These are phyloP conservation scores for Etheostoma nigrum DNA, from an alignment of 2,797 vertebrate species.

Conservation along the genomic window DNA sequence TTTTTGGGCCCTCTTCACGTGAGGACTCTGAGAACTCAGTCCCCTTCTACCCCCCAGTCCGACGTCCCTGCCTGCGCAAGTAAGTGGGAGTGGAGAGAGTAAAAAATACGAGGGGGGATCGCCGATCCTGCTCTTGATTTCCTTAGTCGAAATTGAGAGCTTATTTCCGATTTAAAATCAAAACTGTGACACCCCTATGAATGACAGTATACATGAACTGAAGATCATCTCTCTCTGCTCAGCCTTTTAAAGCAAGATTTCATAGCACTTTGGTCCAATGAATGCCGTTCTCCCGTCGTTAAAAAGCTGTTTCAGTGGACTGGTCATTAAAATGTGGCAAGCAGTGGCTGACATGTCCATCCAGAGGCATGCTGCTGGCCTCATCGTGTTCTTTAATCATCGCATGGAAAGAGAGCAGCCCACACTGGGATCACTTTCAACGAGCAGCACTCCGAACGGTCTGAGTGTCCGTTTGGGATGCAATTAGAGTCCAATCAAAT, in stretches of 20 bases:
- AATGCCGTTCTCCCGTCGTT: constrained; percentile 63
- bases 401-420: constrained; percentile 62
- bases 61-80: too few species aligned
- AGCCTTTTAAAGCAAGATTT: constrained; percentile 51
- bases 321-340: constrained; percentile 79
- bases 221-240: constrained; percentile 28
- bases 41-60: too few species aligned
- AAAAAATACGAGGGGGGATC: too few species aligned
- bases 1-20: too few species aligned
- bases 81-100: too few species aligned
- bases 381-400: constrained; percentile 81
- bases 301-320: constrained; percentile 71
- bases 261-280: constrained; percentile 46
- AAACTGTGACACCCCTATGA: neutral
- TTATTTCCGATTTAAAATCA: too few species aligned
- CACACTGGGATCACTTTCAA: constrained; percentile 73
- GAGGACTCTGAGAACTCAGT: too few species aligned
- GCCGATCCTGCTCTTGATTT: too few species aligned
- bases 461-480: constrained; percentile 45
- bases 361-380: constrained; percentile 66
- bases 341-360: constrained; percentile 64
- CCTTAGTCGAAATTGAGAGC: too few species aligned
- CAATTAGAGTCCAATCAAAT: constrained; percentile 78
- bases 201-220: constrained; percentile 27
- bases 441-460: constrained; percentile 57